Conservation (phyloP, 1,140 invertebrate genomes). For the Drosophila teissieri region DNA sequence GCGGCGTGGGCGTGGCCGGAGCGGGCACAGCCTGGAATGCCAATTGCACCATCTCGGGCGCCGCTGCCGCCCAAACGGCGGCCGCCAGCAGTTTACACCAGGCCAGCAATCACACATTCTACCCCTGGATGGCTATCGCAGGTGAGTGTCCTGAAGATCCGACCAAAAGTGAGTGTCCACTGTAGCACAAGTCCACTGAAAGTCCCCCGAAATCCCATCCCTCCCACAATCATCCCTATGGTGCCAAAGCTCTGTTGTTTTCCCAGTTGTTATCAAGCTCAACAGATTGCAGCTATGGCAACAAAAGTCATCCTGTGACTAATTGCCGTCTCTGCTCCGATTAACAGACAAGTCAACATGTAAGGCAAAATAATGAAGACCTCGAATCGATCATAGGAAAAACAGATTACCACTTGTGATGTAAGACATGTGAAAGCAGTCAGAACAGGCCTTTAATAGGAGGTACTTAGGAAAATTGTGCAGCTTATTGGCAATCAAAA, state of each 20-base stretch:
- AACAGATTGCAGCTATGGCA: constrained; percentile 13
- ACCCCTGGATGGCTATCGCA: constrained; percentile 99
- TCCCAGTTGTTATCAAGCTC: constrained; percentile 27
- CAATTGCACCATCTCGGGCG: constrained; percentile 85
- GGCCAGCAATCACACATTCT: constrained; percentile 96
- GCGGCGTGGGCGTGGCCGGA: constrained; percentile 87
- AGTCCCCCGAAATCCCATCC: constrained; percentile 4
- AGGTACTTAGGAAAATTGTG: not conserved
- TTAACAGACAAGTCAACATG: constrained; percentile 26
- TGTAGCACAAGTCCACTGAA: constrained; percentile 41
- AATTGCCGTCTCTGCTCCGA: constrained; percentile 1
- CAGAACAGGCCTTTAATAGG: not conserved
- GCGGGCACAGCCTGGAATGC: constrained; percentile 86
- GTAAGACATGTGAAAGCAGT: not conserved
- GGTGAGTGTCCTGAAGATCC: constrained; percentile 88
- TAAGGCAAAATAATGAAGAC: not conserved
- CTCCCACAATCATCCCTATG: not conserved
- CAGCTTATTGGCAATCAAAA: not conserved
- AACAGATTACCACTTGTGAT: not conserved
- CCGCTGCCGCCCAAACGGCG: constrained; percentile 90
- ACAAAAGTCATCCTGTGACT: constrained; percentile 11
- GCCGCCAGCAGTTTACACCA: constrained; percentile 94
- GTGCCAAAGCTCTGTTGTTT: constrained; percentile 41
- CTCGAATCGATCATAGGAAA: not conserved
- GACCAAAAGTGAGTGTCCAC: constrained; percentile 78